Base-by-base conservation (phyloP, 2,113 vertebrate genomes). In the Mirza zaza region DNA sequence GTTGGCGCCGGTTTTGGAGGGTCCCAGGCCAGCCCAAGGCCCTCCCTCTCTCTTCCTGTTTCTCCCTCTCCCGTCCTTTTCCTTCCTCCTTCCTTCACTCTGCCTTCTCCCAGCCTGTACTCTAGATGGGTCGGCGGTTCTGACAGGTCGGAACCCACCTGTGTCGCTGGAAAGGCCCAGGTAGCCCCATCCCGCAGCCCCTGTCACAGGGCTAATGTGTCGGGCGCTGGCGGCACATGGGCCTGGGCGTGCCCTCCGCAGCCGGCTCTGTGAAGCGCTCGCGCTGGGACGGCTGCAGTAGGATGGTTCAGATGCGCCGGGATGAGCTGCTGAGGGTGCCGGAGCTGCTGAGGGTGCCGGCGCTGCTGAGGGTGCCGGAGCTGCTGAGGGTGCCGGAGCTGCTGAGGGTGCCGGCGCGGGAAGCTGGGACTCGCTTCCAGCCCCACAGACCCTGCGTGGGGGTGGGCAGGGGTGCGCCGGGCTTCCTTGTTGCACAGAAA, bases 221-320 rank as follows among this genome's bases (percentile, higher is more conserved):
- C 61, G 12, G 1, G 52, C 5, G 17, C 6, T 4, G 59, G 73
- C 27, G 6, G 42, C 20, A 3, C 29, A 11, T 39, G 9, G 23
- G 17, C 0, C 0, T 10, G 32, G 10, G 14, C 2, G 0, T 36
- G 12, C 11, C 36, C 32, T 27, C 20, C 27, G 67, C 11, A 3
- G 14, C 18, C 2, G 4, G 20, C 84, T 25, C 32, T 18, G 6
- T 34, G 6, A 5, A 75, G 32, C n/a, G n/a, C n/a, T n/a, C n/a
- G n/a, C n/a, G n/a, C n/a, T n/a, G n/a, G 0, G 4, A 9, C 2
- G 0, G 9, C 52, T 48, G 71, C 45, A 45, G 0, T 7, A 6
- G 36, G 45, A 27, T 7, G 48, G 32, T 42, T 70, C 42, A 1
- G 8, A 21, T 27, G 27, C 15, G n/a, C 65, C 11, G 17, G 27